phyloP scores from a whole-genome alignment of 2,113 vertebrate species.

The Aptenodytes patagonicus region DNA sequence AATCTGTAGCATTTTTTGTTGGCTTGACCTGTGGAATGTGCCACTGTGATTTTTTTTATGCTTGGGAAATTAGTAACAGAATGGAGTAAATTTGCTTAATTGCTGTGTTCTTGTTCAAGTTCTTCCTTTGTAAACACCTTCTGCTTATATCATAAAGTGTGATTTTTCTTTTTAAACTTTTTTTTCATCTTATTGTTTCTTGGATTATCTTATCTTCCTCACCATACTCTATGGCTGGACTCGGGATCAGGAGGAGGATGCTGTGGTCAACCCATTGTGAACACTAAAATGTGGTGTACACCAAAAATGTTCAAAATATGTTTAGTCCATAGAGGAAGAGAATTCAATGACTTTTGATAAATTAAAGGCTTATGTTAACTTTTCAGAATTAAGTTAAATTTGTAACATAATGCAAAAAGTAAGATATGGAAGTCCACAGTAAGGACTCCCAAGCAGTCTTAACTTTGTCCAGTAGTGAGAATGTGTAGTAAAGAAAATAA shows the following conservation, averaged over 20 bases:
- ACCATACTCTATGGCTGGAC: neutral
- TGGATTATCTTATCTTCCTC: neutral
- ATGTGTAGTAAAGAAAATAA: neutral
- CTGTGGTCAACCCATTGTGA: neutral
- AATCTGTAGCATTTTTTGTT: neutral
- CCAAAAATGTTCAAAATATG: neutral
- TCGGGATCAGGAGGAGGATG: neutral
- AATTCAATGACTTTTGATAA: neutral
- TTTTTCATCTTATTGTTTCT: neutral
- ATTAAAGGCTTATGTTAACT: neutral
- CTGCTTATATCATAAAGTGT: neutral
- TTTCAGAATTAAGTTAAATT: neutral
- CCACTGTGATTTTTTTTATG: neutral
- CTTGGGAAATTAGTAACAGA: neutral
- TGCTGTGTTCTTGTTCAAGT: neutral
- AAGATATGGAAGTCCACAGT: neutral
- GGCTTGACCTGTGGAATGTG: neutral
- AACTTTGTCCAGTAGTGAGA: neutral
- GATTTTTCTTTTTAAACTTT: neutral
- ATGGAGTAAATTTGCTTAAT: neutral
- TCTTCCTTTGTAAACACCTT: neutral
- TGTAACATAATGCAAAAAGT: neutral
- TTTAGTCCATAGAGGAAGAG: neutral
- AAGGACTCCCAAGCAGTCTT: neutral
- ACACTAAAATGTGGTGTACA: neutral